Base-by-base conservation (phyloP, 1,140 invertebrate genomes). In the Paracyclopina nana region DNA sequence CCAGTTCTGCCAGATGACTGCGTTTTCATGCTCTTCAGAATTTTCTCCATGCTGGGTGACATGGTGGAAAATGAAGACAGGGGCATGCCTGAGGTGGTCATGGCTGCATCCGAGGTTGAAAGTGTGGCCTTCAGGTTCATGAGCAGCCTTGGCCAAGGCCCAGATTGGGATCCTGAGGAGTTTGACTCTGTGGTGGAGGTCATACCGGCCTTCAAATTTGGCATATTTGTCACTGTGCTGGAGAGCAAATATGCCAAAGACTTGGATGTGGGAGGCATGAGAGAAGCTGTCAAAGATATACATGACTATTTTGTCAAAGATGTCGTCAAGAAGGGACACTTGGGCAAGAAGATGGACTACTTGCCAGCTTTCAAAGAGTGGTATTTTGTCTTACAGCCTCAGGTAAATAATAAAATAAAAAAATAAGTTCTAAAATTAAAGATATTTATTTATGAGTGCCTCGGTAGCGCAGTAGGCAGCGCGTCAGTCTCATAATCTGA, bases 401-500 rank as follows among this genome's bases (percentile, higher is more conserved):
- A 72, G 18, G 73, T 77, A 55, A n/a, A n/a, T n/a, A n/a, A n/a
- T n/a, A n/a, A n/a, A n/a, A n/a, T n/a, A n/a, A n/a, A n/a, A n/a
- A n/a, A n/a, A n/a, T n/a, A n/a, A n/a, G n/a, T n/a, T n/a, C n/a
- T n/a, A n/a, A n/a, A n/a, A n/a, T n/a, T n/a, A n/a, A n/a, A n/a
- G n/a, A n/a, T n/a, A n/a, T n/a, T n/a, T n/a, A n/a, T n/a, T n/a
- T n/a, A n/a, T n/a, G n/a, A 38, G 20, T 34, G 52, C 55, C 56
- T 82, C 78, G 78, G 77, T 83, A 74, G 80, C 80, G 79, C 80
- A 83, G 80, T 80, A 78, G 80, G 81, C 73, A 85, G 81, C 79
- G 81, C 81, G 81, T 83, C 79, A 84, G 81, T 85, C 81, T 85
- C 81, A 85, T 85, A 85, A 84, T 85, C 80, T 83, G 79, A 82